Conservation (phyloP, 2,797 vertebrate species). For the Sebastes cheni region DNA sequence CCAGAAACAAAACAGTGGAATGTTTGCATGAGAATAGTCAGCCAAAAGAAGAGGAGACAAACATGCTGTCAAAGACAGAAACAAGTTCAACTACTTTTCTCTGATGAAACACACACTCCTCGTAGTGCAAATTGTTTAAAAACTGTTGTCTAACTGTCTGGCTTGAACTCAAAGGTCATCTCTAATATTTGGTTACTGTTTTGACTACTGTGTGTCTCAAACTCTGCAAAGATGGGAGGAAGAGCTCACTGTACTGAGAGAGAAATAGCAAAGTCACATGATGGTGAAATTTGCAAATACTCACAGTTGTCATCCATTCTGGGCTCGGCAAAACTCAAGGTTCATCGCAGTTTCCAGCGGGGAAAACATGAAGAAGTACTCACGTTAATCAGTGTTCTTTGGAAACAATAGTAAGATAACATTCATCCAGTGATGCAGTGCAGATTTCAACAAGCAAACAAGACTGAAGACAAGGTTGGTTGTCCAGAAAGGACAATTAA, state of each 20-base stretch:
- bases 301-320: constrained; percentile 6
- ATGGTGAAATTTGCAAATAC: constrained; percentile 32
- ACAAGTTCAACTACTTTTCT: constrained; percentile 23
- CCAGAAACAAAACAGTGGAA: constrained; percentile 45
- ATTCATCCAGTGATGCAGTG: neutral
- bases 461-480: neutral
- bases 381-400: neutral
- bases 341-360: neutral
- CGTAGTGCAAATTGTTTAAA: constrained; percentile 38
- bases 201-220: neutral
- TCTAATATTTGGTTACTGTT: constrained; percentile 21
- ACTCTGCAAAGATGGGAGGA: neutral
- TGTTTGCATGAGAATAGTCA: constrained; percentile 42
- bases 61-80: constrained; percentile 34
- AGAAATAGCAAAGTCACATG: constrained; percentile 26
- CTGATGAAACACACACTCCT: constrained; percentile 24
- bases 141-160: constrained; percentile 21
- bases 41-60: constrained; percentile 27
- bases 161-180: constrained; percentile 14
- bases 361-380: neutral
- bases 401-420: neutral
- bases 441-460: neutral
- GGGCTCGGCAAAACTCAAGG: neutral
- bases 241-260: neutral
- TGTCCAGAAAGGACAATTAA: neutral